A percentile compares a stretch with the other conserved stretches of the same genome.
Conservation (phyloP, 2,888 invertebrate species). For the Bedellia somnulentella region DNA sequence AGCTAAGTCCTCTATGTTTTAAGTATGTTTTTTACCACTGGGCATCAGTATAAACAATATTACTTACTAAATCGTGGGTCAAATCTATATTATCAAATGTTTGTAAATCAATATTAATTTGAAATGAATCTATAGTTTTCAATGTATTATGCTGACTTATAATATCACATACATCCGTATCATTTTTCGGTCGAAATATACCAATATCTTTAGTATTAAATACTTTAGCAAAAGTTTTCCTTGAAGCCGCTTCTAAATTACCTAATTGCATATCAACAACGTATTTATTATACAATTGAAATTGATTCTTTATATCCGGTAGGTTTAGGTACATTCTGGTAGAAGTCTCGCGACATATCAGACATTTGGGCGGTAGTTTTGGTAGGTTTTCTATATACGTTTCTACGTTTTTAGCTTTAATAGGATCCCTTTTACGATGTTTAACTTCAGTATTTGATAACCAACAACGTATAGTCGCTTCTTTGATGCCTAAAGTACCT, state of each 20-base stretch:
- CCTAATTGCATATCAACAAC: slow-evolving; percentile 18
- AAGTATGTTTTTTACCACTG: slow-evolving; percentile 12
- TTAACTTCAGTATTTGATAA: slow-evolving; percentile 13
- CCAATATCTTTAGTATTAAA: slow-evolving; percentile 20
- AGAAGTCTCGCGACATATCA: slow-evolving; percentile 16
- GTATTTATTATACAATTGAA: slow-evolving; percentile 27
- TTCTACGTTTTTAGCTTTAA: slow-evolving; percentile 23
- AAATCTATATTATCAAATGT: slow-evolving; percentile 1
- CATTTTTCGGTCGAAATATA: slow-evolving; percentile 31
- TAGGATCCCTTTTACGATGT: slow-evolving; percentile 18
- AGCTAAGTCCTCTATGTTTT: too few species aligned
- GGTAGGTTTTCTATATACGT: slow-evolving; percentile 26
- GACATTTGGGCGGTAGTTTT: slow-evolving; percentile 22
- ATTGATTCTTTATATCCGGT: slow-evolving; percentile 23
- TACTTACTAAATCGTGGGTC: slow-evolving; percentile 1
- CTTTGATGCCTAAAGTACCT: slow-evolving; percentile 33
- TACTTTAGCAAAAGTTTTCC: slow-evolving; percentile 33
- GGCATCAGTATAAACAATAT: slow-evolving; percentile 8
- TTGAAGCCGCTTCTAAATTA: slow-evolving; percentile 20
- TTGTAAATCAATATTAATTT: slow-evolving; percentile 2
- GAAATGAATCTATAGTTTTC: too few species aligned
- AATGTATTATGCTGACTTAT: slow-evolving; percentile 23
- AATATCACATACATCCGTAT: slow-evolving; percentile 25
- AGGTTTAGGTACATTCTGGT: slow-evolving; percentile 19
- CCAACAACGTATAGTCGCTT: slow-evolving; percentile 33